Conservation (phyloP, 2,888 invertebrate species). For the Andricus curvator region DNA sequence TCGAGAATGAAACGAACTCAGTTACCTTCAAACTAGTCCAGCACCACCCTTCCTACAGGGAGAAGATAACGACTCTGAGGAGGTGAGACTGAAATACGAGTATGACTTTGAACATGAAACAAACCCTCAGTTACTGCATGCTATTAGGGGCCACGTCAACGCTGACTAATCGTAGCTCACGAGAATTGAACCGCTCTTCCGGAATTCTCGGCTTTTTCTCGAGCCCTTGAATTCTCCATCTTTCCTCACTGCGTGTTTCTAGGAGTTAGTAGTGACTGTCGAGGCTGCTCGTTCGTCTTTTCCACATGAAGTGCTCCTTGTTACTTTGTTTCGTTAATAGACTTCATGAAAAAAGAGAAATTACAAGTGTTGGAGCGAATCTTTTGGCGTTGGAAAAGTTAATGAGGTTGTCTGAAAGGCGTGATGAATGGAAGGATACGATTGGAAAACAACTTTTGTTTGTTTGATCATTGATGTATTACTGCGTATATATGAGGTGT, state of each 20-base stretch:
- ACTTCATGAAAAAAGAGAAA: neutral
- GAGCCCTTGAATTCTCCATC: neutral
- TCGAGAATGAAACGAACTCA: constrained; percentile 70
- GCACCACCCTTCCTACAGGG: constrained; percentile 43
- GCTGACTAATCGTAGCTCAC: constrained; percentile 56
- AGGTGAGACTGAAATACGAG: constrained; percentile 65
- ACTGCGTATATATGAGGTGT: too few relatives aligned
- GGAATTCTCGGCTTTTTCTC: neutral
- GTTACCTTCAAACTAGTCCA: constrained; percentile 62
- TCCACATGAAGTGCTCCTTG: neutral
- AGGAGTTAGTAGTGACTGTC: neutral
- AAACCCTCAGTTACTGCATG: constrained; percentile 28
- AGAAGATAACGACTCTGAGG: constrained; percentile 51
- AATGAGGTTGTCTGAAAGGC: constrained; percentile 20
- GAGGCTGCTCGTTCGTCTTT: constrained; percentile 22
- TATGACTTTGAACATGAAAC: constrained; percentile 56
- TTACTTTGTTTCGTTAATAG: constrained; percentile 21
- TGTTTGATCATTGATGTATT: neutral
- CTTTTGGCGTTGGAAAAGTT: constrained; percentile 1
- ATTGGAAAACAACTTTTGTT: constrained; percentile 13
- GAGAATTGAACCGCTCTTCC: constrained; percentile 45
- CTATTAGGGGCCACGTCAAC: constrained; percentile 53
- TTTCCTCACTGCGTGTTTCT: constrained; percentile 5
- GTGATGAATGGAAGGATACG: constrained; percentile 28
- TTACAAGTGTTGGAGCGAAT: constrained; percentile 16